Conservation (phyloP, 2,113 vertebrate species). For the Pseudorectes ferrugineus region DNA sequence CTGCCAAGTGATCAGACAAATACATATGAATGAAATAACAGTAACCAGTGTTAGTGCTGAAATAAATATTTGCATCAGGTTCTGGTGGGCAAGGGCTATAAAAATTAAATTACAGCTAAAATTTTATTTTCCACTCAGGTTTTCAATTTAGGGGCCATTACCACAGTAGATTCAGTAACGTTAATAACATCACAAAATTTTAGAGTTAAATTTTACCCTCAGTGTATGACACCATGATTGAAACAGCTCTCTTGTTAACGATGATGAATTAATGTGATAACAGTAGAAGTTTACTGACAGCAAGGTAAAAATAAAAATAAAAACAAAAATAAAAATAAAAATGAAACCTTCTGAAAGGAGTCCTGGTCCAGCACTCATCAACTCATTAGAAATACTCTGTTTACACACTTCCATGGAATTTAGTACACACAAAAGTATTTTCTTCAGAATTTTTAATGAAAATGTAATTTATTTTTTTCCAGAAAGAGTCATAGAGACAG, state of each 20-base stretch:
- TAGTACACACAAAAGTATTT: neutral
- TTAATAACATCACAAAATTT: neutral
- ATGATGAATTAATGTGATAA: neutral
- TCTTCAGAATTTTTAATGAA: neutral
- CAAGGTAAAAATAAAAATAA: neutral
- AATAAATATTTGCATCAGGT: neutral
- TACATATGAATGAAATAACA: neutral
- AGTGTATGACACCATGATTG: neutral
- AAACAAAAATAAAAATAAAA: neutral
- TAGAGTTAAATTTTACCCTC: neutral
- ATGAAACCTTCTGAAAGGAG: accelerated
- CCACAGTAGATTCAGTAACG: neutral
- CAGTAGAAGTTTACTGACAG: neutral
- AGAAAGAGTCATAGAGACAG: neutral
- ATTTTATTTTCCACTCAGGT: neutral
- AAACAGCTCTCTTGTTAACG: neutral
- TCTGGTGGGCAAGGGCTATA: neutral
- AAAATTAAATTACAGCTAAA: neutral
- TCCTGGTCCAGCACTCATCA: neutral
- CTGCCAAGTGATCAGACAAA: neutral
- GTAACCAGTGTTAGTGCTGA: neutral
- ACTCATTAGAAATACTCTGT: neutral
- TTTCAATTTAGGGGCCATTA: neutral
- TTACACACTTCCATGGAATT: neutral
- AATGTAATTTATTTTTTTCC: neutral